These are phyloP conservation scores for Anguilla pacifica DNA, from an alignment of 2,797 vertebrate species.

Conservation along the genomic window DNA sequence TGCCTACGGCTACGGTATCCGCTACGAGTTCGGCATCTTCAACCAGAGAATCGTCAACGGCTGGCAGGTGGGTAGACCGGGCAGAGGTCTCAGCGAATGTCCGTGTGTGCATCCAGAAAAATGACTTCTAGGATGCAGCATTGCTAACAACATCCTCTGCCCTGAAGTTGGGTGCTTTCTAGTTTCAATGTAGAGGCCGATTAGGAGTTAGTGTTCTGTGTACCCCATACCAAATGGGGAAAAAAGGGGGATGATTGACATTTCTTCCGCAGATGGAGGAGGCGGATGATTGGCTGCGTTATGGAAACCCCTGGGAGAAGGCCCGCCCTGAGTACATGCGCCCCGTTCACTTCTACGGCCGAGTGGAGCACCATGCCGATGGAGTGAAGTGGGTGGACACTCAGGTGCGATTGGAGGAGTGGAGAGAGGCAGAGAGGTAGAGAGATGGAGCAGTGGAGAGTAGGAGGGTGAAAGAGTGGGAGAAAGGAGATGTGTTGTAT, in stretches of 20 bases:
- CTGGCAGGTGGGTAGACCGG: constrained; percentile 79
- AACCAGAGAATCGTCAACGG: constrained; percentile 84
- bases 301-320: constrained; percentile 94
- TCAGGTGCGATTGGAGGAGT: constrained; percentile 69
- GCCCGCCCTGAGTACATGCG: constrained; percentile 87
- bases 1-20: constrained; percentile 89
- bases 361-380: constrained; percentile 78
- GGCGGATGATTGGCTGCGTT: constrained; percentile 92
- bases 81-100: too few relatives aligned
- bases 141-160: not conserved
- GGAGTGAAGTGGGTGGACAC: constrained; percentile 88
- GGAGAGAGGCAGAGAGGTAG: not conserved
- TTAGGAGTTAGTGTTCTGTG: not conserved
- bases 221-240: not conserved
- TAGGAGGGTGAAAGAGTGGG: not conserved
- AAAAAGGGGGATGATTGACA: not conserved
- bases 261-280: constrained; percentile 79
- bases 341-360: constrained; percentile 87
- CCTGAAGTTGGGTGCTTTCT: too few relatives aligned
- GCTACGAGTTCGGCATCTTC: constrained; percentile 91
- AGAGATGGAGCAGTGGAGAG: not conserved
- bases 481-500: not conserved
- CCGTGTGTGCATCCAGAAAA: not conserved
- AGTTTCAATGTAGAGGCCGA: not conserved
- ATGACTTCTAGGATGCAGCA: not conserved